Percentiles rank a stretch among this genome's conserved stretches.
Evolutionary conservation across 1,140 invertebrate genomes (phyloP).

Genomic region (Sarcophaga bullata): DNA sequence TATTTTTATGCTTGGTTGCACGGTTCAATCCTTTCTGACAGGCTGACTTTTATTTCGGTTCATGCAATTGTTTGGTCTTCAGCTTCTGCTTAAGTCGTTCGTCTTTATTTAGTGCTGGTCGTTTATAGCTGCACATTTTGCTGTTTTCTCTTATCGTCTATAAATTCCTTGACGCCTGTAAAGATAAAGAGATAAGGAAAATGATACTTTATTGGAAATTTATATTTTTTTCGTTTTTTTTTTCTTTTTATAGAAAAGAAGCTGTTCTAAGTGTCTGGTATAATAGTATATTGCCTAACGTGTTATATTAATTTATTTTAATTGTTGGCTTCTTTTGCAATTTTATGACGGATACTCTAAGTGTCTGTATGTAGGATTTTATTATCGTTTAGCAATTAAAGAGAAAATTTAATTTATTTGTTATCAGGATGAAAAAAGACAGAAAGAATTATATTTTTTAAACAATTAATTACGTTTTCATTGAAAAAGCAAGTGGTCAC

Average conservation of each 20-base stretch:
- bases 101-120: not conserved
- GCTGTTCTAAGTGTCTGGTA: not conserved
- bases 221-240: too few relatives aligned
- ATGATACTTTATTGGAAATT: slow-evolving; percentile 6
- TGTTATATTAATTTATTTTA: not conserved
- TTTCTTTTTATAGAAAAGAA: too few relatives aligned
- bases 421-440: too few relatives aligned
- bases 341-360: too few relatives aligned
- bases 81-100: not conserved
- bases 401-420: too few relatives aligned
- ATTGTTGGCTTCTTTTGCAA: too few relatives aligned
- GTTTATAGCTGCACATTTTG: not conserved
- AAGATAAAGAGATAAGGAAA: not conserved
- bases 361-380: too few relatives aligned
- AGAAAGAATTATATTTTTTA: too few relatives aligned
- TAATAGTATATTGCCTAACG: not conserved
- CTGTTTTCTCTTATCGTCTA: not conserved
- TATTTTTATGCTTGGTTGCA: not conserved
- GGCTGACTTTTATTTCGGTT: not conserved
- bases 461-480: too few relatives aligned
- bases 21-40: not conserved
- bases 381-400: too few relatives aligned
- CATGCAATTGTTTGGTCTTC: not conserved
- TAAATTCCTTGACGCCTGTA: not conserved
- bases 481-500: too few relatives aligned